Conservation (phyloP, 2,888 invertebrate genomes). For the Drosophila yooni region DNA sequence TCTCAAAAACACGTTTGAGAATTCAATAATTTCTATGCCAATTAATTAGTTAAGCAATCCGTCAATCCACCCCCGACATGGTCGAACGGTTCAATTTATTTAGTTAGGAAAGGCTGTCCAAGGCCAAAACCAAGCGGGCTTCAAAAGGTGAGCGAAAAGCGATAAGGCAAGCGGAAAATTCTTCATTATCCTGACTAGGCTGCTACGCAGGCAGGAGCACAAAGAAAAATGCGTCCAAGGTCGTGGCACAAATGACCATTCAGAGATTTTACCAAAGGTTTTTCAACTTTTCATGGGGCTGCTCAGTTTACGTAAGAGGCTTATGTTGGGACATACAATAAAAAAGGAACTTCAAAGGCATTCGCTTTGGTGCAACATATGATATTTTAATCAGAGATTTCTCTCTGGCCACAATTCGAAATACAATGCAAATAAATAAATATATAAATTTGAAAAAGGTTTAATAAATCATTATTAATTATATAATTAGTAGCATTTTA, state of each 20-base stretch:
- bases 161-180: constrained; percentile 15
- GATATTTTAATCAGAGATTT: constrained; percentile 59
- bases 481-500: neutral
- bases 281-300: neutral
- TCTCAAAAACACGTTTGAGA: constrained; percentile 42
- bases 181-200: neutral
- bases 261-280: constrained; percentile 17
- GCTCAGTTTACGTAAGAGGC: constrained; percentile 1
- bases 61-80: constrained; percentile 41
- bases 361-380: constrained; percentile 23
- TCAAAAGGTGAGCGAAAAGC: constrained; percentile 33
- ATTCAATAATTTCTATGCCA: constrained; percentile 51
- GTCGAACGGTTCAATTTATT: constrained; percentile 37
- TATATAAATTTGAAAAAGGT: neutral
- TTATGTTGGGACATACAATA: constrained; percentile 3
- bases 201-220: neutral
- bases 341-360: constrained; percentile 61
- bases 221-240: constrained; percentile 11
- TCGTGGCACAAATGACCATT: constrained; percentile 31
- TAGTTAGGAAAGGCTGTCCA: constrained; percentile 31
- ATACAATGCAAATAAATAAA: constrained; percentile 22
- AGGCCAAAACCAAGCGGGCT: constrained; percentile 10
- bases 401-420: constrained; percentile 17
- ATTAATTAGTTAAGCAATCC: constrained; percentile 71
- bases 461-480: neutral